Percentiles rank a stretch among this genome's conserved stretches.
These are phyloP conservation scores for Macrotrachela quadricornifera DNA, from an alignment of 1,140 invertebrate species.

Conservation along the genomic window DNA sequence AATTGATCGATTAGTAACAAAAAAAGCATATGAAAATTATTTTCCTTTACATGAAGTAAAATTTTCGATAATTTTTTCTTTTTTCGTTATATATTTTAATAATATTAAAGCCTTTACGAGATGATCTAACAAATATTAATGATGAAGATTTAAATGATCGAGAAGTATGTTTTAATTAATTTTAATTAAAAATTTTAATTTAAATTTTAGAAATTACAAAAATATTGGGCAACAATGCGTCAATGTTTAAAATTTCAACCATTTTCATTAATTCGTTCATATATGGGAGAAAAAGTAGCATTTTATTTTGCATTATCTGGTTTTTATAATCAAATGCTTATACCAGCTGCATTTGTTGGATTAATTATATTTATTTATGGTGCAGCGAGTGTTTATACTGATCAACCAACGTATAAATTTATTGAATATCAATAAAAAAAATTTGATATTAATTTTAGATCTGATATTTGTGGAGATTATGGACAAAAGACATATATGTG, in stretches of 20 bases:
- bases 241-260: conserved; percentile 36
- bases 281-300: conserved; percentile 86
- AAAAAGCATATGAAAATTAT: no score
- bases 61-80: no score
- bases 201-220: no score
- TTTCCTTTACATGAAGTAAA: no score
- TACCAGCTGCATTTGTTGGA: conserved; percentile 67
- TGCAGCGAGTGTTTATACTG: conserved; percentile 50
- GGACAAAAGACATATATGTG: conserved; percentile 40
- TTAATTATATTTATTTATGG: conserved; percentile 54
- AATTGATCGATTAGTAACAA: no score
- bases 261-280: conserved; percentile 69
- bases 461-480: background rate
- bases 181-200: no score
- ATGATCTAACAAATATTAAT: no score
- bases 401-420: conserved; percentile 50
- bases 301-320: conserved; percentile 85
- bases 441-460: background rate
- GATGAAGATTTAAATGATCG: no score
- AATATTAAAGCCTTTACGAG: no score
- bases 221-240: no score
- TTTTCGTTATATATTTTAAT: no score
- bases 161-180: no score
- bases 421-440: conserved; percentile 9
- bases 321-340: conserved; percentile 41